These are phyloP conservation scores for Pomacea maculata DNA, from an alignment of 1,140 invertebrate genomes.

Conservation along the genomic window DNA sequence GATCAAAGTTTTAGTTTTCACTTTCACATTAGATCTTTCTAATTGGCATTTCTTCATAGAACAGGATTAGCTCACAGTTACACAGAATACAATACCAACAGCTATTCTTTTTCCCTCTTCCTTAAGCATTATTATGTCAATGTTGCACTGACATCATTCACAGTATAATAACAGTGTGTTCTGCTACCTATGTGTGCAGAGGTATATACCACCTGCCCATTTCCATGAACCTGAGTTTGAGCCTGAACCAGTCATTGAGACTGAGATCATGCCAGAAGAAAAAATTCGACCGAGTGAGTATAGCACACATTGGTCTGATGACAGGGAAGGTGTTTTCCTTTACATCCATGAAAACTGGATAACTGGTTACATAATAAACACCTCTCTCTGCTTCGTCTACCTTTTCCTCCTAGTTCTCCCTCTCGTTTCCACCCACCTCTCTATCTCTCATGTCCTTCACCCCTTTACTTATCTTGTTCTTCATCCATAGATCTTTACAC, in stretches of 20 bases:
- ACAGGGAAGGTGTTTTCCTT: neutral
- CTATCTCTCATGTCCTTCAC: neutral
- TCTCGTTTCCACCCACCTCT: neutral
- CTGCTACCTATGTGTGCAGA: neutral
- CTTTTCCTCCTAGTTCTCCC: neutral
- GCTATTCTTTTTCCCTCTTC: too few relatives aligned
- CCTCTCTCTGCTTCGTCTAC: neutral
- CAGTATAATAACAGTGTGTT: neutral
- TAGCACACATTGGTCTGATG: neutral
- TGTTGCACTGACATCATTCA: neutral
- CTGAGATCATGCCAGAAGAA: slow-evolving; percentile 16
- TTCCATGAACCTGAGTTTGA: neutral
- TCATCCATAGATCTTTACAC: neutral
- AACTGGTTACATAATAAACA: neutral
- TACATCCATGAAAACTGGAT: neutral
- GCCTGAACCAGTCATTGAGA: slow-evolving; percentile 29
- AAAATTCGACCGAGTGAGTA: neutral
- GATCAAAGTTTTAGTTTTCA: too few relatives aligned
- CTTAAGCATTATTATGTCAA: too few relatives aligned
- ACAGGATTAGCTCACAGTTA: too few relatives aligned
- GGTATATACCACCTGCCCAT: neutral
- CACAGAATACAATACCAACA: too few relatives aligned
- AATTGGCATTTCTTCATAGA: too few relatives aligned
- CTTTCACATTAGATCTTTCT: too few relatives aligned
- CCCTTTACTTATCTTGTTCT: neutral